Conservation (phyloP, 2,113 vertebrate species). For the Pitta sordida region DNA sequence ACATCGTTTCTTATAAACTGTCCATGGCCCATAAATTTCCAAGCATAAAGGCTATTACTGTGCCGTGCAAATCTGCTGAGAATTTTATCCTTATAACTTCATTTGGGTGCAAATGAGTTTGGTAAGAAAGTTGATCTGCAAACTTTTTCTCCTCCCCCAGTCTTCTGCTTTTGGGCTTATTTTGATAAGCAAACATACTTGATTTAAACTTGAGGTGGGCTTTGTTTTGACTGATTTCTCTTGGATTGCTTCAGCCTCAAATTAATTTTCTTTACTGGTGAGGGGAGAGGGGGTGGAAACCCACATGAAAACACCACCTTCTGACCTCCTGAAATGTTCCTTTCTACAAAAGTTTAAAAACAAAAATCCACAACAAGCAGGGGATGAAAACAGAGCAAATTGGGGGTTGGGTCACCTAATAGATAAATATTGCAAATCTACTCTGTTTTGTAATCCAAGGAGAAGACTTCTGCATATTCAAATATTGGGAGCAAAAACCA, state of each 20-base stretch:
- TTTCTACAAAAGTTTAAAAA: background rate
- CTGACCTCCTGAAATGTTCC: background rate
- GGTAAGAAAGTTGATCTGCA: constrained; percentile 51
- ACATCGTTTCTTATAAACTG: constrained; percentile 93
- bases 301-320: too few species aligned
- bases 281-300: too few species aligned
- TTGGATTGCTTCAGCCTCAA: background rate
- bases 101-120: constrained; percentile 67
- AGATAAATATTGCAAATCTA: background rate
- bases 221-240: constrained; percentile 17
- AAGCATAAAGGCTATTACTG: constrained; percentile 84
- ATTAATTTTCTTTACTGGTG: background rate
- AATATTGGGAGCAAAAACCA: background rate
- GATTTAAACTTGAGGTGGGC: background rate
- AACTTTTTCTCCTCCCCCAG: background rate
- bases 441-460: background rate
- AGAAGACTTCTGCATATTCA: background rate
- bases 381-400: background rate
- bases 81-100: constrained; percentile 74
- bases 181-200: background rate
- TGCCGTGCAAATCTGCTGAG: constrained; percentile 80
- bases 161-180: background rate
- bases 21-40: constrained; percentile 96
- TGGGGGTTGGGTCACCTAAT: background rate
- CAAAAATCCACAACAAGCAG: background rate